phyloP scores from a whole-genome alignment of 2,113 vertebrate species.

The Crotalus helleri region DNA sequence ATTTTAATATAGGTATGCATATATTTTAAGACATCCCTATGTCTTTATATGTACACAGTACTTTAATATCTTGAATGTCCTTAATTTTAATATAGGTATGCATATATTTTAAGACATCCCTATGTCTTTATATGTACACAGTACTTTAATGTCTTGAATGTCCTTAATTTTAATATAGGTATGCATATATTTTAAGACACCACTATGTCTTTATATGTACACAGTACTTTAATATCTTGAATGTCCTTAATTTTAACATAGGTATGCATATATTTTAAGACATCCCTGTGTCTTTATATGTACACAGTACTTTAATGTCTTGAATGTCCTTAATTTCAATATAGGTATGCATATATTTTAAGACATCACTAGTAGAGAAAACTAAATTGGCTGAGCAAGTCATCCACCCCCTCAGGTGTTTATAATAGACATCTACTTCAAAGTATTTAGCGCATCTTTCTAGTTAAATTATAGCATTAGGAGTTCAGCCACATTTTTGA shows the following conservation, averaged over 20 bases:
- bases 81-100: no score
- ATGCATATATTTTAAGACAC: no score
- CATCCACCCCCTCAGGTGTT: neutral
- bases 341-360: neutral
- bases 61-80: no score
- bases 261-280: no score
- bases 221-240: neutral
- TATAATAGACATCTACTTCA: neutral
- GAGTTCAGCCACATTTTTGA: neutral
- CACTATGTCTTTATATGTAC: neutral
- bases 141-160: neutral
- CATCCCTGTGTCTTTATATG: neutral
- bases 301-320: neutral
- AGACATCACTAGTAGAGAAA: neutral
- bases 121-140: no score
- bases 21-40: neutral
- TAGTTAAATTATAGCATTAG: neutral
- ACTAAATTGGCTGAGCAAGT: neutral
- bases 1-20: neutral
- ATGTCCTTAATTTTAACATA: no score
- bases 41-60: no score
- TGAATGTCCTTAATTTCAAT: neutral
- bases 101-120: no score
- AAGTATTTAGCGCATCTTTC: neutral
- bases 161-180: no score